Percentiles rank a stretch among this genome's conserved stretches.
Evolutionary conservation across 2,113 vertebrate genomes (phyloP).

Genomic region (Poeciliopsis prolifica): DNA sequence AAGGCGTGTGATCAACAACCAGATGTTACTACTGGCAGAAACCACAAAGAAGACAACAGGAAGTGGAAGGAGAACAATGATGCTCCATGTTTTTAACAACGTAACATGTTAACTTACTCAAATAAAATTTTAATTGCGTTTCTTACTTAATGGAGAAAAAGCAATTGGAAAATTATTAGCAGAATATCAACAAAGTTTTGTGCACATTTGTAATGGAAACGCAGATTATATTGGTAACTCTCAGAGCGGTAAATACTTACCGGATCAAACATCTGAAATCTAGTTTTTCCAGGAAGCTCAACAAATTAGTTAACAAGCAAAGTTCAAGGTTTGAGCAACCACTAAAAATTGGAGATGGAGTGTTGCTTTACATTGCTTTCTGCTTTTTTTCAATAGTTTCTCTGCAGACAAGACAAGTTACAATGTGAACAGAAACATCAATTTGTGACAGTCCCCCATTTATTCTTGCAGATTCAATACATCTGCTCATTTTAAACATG

Average conservation of each 20-base stretch:
- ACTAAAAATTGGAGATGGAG: constrained; percentile 77
- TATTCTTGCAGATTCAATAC: constrained; percentile 25
- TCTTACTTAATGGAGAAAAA: no score
- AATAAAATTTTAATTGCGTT: no score
- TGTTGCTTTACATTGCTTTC: not conserved
- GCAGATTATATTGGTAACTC: constrained; percentile 13
- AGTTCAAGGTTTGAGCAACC: constrained; percentile 73
- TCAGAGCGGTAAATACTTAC: constrained; percentile 63
- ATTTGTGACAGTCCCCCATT: not conserved
- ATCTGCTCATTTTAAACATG: constrained; percentile 23
- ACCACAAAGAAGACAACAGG: no score
- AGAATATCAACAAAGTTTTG: no score
- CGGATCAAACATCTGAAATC: constrained; percentile 64
- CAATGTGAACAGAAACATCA: not conserved
- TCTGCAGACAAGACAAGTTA: not conserved
- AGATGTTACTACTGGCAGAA: no score
- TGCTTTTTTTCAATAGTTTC: not conserved
- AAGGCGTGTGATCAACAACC: no score
- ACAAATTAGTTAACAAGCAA: constrained; percentile 45
- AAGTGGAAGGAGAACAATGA: no score
- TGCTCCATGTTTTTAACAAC: no score
- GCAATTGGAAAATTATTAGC: no score
- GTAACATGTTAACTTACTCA: no score
- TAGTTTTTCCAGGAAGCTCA: constrained; percentile 61
- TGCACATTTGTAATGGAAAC: no score